phyloP scores from a whole-genome alignment of 2,797 vertebrate species.

The Pangasius mekongensis region DNA sequence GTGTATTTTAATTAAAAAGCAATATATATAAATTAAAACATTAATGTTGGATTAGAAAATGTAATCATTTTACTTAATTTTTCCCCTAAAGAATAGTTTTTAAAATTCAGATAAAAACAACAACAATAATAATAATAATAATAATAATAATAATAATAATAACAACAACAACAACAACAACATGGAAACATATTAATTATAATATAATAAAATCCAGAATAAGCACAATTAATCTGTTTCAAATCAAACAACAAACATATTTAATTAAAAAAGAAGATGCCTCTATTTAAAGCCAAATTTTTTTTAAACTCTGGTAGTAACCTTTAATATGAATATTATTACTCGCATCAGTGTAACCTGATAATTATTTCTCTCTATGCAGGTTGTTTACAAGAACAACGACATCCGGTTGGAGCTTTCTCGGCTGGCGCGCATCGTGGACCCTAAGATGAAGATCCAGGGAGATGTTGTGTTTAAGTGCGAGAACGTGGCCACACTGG shows the following conservation, averaged over 20 bases:
- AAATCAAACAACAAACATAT: background rate
- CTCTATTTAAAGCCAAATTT: background rate
- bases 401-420: slow-evolving; percentile 97
- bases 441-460: slow-evolving; percentile 99
- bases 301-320: background rate
- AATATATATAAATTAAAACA: background rate
- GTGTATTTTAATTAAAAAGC: background rate
- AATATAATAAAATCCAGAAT: background rate
- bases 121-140: background rate
- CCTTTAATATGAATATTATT: background rate
- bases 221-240: background rate
- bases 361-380: slow-evolving; percentile 43
- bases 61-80: background rate
- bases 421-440: slow-evolving; percentile 92
- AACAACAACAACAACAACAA: background rate
- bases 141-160: background rate
- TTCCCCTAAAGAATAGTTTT: background rate
- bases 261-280: background rate
- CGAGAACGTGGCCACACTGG: slow-evolving; percentile 95
- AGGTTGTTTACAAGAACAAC: slow-evolving; percentile 99
- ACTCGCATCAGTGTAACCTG: background rate
- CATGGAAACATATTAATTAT: background rate
- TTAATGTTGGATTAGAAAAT: background rate
- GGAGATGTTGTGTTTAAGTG: slow-evolving; percentile 95
- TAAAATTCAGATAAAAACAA: background rate